Evolutionary conservation across 2,797 vertebrate species (phyloP).

Genomic region (Petrocephalus sullivani): DNA sequence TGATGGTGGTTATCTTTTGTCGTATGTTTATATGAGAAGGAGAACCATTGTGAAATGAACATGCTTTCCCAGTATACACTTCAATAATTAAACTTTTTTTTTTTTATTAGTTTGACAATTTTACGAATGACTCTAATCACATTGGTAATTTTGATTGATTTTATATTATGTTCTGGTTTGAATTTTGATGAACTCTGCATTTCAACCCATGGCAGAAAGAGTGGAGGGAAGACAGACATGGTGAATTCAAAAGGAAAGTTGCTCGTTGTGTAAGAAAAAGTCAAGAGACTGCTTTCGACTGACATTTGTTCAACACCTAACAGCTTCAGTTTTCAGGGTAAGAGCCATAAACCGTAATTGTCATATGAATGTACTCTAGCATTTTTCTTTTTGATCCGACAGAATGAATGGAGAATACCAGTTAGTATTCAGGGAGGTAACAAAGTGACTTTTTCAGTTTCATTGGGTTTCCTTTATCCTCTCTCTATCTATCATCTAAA

Average conservation of each 20-base stretch:
- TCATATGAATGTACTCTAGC: neutral
- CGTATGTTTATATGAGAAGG: neutral
- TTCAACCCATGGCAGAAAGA: constrained; percentile 77
- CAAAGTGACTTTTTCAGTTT: neutral
- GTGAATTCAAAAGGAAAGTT: constrained; percentile 99
- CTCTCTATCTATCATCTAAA: no score
- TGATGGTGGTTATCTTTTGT: neutral
- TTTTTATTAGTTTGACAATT: neutral
- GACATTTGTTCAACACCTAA: constrained; percentile 79
- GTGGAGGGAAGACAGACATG: constrained; percentile 98
- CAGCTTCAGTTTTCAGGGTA: constrained; percentile 96
- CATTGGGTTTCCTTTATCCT: neutral
- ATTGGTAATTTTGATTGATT: neutral
- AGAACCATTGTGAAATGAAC: neutral
- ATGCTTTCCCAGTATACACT: neutral
- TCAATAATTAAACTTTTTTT: no score
- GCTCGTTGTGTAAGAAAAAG: constrained; percentile 99
- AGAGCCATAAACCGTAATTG: constrained; percentile 48
- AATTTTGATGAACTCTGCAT: neutral
- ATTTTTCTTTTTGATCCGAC: neutral
- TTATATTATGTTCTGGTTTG: neutral
- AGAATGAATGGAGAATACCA: neutral
- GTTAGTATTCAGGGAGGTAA: neutral
- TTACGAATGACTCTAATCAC: neutral
- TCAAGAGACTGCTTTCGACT: constrained; percentile 99